Percentiles rank a stretch among this genome's conserved stretches.
phyloP scores from a whole-genome alignment of 2,113 vertebrate genomes.

The Ictalurus furcatus region DNA sequence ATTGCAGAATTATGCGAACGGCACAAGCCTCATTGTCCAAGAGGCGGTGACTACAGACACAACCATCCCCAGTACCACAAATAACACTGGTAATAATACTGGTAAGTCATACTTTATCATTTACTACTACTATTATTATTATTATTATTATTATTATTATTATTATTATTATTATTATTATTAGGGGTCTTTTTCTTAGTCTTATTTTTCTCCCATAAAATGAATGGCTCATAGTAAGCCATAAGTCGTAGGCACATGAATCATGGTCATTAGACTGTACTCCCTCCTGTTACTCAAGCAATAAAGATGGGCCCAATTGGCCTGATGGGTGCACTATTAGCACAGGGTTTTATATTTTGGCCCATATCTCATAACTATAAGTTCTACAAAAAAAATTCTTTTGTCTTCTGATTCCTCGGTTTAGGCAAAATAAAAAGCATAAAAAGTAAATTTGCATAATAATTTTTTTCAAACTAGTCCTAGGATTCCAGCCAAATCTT shows the following conservation, averaged over 20 bases:
- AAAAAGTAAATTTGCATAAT: not conserved
- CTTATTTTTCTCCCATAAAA: not conserved
- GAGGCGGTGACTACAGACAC: not conserved
- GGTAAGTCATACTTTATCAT: conserved; percentile 5
- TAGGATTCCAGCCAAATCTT: not conserved
- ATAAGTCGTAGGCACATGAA: not conserved
- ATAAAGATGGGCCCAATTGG: not conserved
- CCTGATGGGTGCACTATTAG: not conserved
- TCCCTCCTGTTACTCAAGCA: not conserved
- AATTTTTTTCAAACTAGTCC: not conserved
- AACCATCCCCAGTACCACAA: not conserved
- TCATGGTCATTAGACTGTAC: not conserved
- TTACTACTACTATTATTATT: not conserved
- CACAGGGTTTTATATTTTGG: not conserved
- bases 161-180: not conserved
- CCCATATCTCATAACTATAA: not conserved
- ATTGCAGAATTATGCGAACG: conserved; percentile 28
- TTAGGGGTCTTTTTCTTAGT: not conserved
- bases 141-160: not conserved
- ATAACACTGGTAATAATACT: not conserved
- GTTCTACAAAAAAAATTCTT: not conserved
- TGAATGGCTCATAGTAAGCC: not conserved
- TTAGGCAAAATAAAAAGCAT: not conserved
- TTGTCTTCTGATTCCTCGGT: not conserved
- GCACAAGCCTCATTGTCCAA: conserved; percentile 40